Base-by-base conservation (phyloP, 1,140 invertebrate genomes). In the Drosophila aff. region DNA sequence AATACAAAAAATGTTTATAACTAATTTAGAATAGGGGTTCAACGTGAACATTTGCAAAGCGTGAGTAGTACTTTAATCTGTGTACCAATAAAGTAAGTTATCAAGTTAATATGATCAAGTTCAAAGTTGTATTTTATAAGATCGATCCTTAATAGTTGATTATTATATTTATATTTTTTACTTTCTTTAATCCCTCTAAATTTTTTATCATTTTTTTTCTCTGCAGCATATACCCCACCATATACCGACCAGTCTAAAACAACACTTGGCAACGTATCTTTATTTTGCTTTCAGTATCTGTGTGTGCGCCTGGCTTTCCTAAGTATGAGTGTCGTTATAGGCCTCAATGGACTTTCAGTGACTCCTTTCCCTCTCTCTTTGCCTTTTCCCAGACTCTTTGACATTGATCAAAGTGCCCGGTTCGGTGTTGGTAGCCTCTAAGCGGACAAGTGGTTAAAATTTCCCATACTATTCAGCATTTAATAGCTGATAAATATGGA, bases 191-290 rank as follows among this genome's bases (percentile, higher is more conserved):
- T 38, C 6, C 23, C 15, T 7, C 4, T 10, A 3, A 5, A 23
- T 23, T 55, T 1, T 5, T 15, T 23, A 38, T 23, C 6, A 16
- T 38, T 38, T 55, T 55, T 13, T 40, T 55, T 55, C 21, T 11
- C 4, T 55, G 53, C 26, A 26, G 4, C 4, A 28, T 64, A 64
- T 60, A 44, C 36, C 55, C 10, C 15, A 49, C 53, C 66, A 62
- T 59, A 63, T 41, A 57, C 79, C 69, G 61, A 77, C 78, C 66
- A 89, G 52, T 76, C 72, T 76, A 79, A 46, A 63, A 64, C 85
- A 81, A 87, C 81, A 84, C 84, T 84, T 81, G 85, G 84, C 60
- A 87, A 87, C 84, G 84, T 87, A 89, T 87, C 84, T 87, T 87
- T 87, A 87, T 87, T 89, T 84, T 87, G 77, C 81, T 76, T 69